phyloP scores from a whole-genome alignment of 1,140 invertebrate species.

The Grapholita molesta region DNA sequence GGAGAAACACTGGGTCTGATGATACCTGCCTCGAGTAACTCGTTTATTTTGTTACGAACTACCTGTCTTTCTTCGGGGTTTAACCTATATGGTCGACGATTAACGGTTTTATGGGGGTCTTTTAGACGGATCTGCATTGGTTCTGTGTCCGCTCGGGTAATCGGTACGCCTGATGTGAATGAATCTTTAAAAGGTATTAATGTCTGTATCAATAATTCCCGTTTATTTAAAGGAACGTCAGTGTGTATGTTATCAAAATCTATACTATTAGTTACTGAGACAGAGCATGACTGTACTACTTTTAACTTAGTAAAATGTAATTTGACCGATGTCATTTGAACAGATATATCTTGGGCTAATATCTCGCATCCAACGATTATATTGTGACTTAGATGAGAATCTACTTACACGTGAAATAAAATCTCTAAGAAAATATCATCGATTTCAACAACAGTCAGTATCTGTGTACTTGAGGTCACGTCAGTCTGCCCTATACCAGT shows the following conservation, averaged over 20 bases:
- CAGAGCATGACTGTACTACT: slow-evolving; percentile 48
- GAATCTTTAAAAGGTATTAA: not conserved
- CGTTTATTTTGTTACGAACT: not conserved
- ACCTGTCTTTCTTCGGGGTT: not conserved
- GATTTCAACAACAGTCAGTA: not conserved
- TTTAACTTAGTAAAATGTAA: slow-evolving; percentile 26
- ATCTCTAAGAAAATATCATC: not conserved
- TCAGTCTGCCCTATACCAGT: not conserved
- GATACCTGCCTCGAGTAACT: not conserved
- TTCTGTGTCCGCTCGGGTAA: not conserved
- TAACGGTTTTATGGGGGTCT: not conserved
- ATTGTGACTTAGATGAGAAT: not conserved
- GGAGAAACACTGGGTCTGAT: not conserved
- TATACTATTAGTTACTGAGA: slow-evolving; percentile 29
- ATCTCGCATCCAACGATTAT: slow-evolving; percentile 14
- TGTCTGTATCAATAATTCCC: not conserved
- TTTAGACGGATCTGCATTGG: slow-evolving; percentile 6
- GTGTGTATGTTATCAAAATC: not conserved
- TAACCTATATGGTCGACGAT: not conserved
- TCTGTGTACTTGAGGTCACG: not conserved
- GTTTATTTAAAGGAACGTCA: not conserved
- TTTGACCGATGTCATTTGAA: not conserved
- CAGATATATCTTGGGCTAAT: not conserved
- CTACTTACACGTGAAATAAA: slow-evolving; percentile 17
- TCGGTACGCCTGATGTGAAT: not conserved